These are phyloP conservation scores for Drosophila greeni DNA, from an alignment of 2,888 invertebrate genomes.

Conservation along the genomic window DNA sequence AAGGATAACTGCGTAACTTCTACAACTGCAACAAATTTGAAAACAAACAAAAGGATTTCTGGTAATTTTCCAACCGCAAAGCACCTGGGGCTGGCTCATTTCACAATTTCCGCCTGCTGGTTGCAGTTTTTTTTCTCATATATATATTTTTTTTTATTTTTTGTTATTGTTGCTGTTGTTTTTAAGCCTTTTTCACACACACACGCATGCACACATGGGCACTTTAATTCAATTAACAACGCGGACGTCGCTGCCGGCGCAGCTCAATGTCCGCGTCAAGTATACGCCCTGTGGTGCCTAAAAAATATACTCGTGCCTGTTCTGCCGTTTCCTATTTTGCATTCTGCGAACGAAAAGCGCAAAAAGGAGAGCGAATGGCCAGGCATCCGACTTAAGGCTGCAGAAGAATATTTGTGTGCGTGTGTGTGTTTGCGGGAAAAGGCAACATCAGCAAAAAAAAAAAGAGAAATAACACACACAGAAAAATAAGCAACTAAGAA, in stretches of 20 bases:
- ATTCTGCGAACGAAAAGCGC: constrained; percentile 51
- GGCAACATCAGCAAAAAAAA: constrained; percentile 63
- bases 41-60: constrained; percentile 23
- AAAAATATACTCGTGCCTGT: constrained; percentile 29
- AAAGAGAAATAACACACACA: constrained; percentile 39
- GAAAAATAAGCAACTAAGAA: constrained; percentile 66
- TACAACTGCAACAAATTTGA: not conserved
- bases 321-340: constrained; percentile 66
- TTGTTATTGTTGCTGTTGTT: constrained; percentile 31
- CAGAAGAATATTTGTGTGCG: constrained; percentile 15
- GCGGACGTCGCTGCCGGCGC: constrained; percentile 51
- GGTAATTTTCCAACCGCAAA: not conserved
- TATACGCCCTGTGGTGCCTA: constrained; percentile 59
- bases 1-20: not conserved
- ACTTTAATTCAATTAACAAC: constrained; percentile 73
- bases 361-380: constrained; percentile 40
- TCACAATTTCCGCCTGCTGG: constrained; percentile 38
- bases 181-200: constrained; percentile 48
- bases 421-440: constrained; percentile 43
- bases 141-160: constrained; percentile 3
- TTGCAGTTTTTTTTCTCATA: not conserved
- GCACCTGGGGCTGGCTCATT: constrained; percentile 24
- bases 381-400: constrained; percentile 55
- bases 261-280: constrained; percentile 71
- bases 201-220: constrained; percentile 16